Evolutionary conservation across 2,888 invertebrate genomes (phyloP), one percentile per base, ranked within the genome.

Genomic region (Drosophila tripunctata): DNA sequence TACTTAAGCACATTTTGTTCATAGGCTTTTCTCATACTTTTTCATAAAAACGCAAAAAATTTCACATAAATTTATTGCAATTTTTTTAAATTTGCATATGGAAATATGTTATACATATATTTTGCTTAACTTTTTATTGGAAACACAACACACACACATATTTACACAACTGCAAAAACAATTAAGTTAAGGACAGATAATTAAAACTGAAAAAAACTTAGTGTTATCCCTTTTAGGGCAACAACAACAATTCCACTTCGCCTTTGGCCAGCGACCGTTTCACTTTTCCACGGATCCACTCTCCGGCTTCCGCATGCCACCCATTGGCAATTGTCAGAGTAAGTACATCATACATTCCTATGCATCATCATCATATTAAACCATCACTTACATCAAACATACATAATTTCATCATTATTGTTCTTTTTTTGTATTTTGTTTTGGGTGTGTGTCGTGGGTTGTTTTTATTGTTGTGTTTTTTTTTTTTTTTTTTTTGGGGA

Each of bases 231-330:
- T 96, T 94, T 93, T 96, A 97, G 97, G 97, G 93, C 96, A 96
- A 92, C 97, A 97, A 93, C 97, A 97, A 92, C 97, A 97, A 93
- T 97, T 97, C 92, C 97, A 97, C 93, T 97, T 97, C 92, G 96
- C 96, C 88, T 96, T 96, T 82, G 96, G 96, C 36, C 96, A 96
- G 91, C 93, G 96, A 72, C 96, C 96, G 54, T 96, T 96, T 91
- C 95, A 96, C 62, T 96, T 97, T 89, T 96, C 96, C 77, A 94
- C 96, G 58, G 96, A 96, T 92, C 96, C 96, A 35, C 93, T 97
- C 44, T 96, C 96, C 41, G 95, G 96, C 75, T 97, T 96, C 92
- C 93, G 96, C 65, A 96, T 96, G 96, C 96, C 96, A 69, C 96
- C 96, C 78, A 96, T 96, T 92, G 96, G 95, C 89, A 96, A 96